Base-by-base conservation (phyloP, 2,888 invertebrate genomes). In the Heterodera filipjevi region DNA sequence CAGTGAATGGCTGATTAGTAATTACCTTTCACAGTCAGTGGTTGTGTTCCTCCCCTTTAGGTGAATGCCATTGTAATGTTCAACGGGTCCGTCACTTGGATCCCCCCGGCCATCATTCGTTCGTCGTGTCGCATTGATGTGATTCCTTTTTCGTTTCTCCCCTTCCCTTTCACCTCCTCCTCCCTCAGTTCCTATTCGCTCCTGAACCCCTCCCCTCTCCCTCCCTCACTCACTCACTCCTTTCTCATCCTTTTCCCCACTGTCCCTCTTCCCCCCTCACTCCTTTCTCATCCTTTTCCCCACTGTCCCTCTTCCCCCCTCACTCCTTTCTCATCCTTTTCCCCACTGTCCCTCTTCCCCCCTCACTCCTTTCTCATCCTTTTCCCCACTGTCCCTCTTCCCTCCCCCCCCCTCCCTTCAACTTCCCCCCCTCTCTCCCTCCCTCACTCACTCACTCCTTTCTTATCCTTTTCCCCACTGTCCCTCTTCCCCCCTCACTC, bases 21-120 rank as follows among this genome's bases (percentile, higher is more conserved):
- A n/a, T n/a, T 53, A 6, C 59, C n/a, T 8, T 27, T 27, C 3
- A 8, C 10, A 19, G n/a, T 39, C 39, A 39, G 39, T 39, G 39
- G n/a, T n/a, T n/a, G n/a, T n/a, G n/a, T 53, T 53, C 22, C 6
- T n/a, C 22, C 10, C n/a, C 22, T 59, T n/a, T 6, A 68, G 68
- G 68, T 90, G 8, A 91, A 91, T 81, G 90, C 91, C 3, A 89
- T 91, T 1, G 90, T 91, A 5, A 86, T 82, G 27, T 82, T 84
- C 64, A 73, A 75, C 59, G 82, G 82, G 10, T 82, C 83, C 64
- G 81, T 81, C 49, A 82, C 82, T 46, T 82, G 81, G 83, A 82
- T 82, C 19, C 83, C 82, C n/a, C 82, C 83, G 66, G 83, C 83
- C 32, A 81, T 84, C 33, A 78, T 82, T 49, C 74, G 75, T 30